These are phyloP conservation scores for Enteromius paludinosus DNA, from an alignment of 2,797 vertebrate genomes.

Conservation along the genomic window DNA sequence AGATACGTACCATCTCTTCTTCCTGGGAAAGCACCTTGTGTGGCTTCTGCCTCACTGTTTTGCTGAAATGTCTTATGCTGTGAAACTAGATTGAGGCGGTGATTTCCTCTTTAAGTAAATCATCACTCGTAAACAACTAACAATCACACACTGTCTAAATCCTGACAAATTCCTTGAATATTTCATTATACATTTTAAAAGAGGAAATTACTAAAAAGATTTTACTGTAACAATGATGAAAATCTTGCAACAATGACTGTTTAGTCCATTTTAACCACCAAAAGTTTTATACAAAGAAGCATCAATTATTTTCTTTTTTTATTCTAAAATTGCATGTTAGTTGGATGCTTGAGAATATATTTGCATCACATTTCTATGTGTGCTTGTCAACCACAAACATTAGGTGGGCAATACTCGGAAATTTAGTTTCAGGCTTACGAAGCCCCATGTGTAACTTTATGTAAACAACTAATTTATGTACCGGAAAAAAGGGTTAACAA, in stretches of 20 bases:
- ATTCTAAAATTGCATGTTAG: neutral
- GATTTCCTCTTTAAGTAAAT: conserved; percentile 26
- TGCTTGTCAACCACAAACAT: conserved; percentile 5
- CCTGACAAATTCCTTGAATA: neutral
- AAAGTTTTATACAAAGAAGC: neutral
- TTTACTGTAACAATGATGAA: neutral
- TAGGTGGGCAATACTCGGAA: neutral
- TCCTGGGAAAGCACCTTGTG: neutral
- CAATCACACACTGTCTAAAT: neutral
- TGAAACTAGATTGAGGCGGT: neutral
- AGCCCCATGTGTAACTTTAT: neutral
- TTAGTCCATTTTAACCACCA: neutral
- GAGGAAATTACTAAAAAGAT: neutral
- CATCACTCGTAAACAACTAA: neutral
- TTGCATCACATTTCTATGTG: neutral
- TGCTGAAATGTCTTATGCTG: neutral
- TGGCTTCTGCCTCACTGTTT: neutral
- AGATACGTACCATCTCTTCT: conserved; percentile 37
- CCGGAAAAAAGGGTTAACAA: neutral
- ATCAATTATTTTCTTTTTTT: neutral
- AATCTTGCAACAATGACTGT: neutral
- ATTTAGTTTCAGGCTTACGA: neutral
- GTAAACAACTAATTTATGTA: neutral
- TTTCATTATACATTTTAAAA: neutral
- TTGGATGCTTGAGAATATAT: neutral